A percentile compares a stretch with the other conserved stretches of the same genome.
Evolutionary conservation across 2,888 invertebrate genomes (phyloP).

Genomic region (Villa cingulata): DNA sequence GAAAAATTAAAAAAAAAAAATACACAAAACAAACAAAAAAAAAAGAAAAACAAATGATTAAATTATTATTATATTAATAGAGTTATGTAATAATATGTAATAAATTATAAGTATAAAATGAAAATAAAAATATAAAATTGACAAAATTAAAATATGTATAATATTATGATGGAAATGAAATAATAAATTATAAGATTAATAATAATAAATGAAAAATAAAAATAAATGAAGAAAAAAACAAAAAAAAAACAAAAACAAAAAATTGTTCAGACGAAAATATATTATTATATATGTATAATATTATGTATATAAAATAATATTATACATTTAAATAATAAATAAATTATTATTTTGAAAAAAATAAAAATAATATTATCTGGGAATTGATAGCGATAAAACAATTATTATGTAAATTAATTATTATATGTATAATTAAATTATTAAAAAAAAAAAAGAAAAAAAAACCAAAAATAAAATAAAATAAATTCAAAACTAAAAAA

Average conservation of each 20-base stretch:
- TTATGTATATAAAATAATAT: not conserved
- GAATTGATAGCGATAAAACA: conserved; percentile 11
- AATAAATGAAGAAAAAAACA: conserved; percentile 3
- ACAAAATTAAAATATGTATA: too few species aligned
- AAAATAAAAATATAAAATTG: too few species aligned
- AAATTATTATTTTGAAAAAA: not conserved
- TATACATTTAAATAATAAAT: not conserved
- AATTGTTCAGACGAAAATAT: not conserved
- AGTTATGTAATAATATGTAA: too few species aligned
- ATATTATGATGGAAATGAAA: too few species aligned
- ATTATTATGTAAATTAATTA: conserved; percentile 8
- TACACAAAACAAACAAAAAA: too few species aligned
- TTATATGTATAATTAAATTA: too few species aligned
- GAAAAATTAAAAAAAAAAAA: too few species aligned
- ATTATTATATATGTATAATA: not conserved
- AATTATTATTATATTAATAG: too few species aligned
- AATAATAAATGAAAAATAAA: conserved; percentile 1
- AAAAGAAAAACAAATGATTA: too few species aligned
- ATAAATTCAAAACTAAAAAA: not conserved
- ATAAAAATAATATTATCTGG: conserved; percentile 7
- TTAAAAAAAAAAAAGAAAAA: not conserved
- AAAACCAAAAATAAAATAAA: conserved; percentile 1
- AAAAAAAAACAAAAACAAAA: not conserved
- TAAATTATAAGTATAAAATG: too few species aligned
- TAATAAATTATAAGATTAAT: not conserved